Percentiles rank a stretch among this genome's conserved stretches.
These are phyloP conservation scores for Haemorhous mexicanus DNA, from an alignment of 2,113 vertebrate species.

Conservation along the genomic window DNA sequence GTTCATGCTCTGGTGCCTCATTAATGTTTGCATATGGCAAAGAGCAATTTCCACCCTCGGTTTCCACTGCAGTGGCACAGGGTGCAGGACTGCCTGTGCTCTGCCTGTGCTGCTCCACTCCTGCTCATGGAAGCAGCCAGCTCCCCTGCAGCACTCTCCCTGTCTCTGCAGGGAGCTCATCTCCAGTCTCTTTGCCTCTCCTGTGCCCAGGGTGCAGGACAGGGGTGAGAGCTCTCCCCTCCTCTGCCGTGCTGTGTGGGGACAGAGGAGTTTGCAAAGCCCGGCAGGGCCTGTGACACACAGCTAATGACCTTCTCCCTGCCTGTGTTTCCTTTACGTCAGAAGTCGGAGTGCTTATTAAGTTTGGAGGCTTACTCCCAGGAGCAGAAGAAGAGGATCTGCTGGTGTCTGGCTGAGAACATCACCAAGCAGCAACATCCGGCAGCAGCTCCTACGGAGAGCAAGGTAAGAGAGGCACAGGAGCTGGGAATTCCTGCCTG, in stretches of 20 bases:
- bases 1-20: background rate
- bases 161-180: background rate
- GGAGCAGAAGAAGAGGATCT: conserved; percentile 94
- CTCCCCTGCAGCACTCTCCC: background rate
- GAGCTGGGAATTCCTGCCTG: accelerated
- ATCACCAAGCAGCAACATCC: conserved; percentile 90
- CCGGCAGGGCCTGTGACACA: conserved; percentile 14
- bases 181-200: background rate
- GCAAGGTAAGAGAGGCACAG: conserved; percentile 79
- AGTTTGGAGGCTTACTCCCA: conserved; percentile 92
- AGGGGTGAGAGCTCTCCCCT: background rate
- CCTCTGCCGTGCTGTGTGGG: background rate
- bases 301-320: conserved; percentile 60
- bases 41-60: background rate
- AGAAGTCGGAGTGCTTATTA: conserved; percentile 96
- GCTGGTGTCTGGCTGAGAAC: conserved; percentile 93
- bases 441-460: conserved; percentile 63
- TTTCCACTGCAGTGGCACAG: background rate
- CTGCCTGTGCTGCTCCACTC: background rate
- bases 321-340: conserved; percentile 71
- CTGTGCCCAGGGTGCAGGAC: background rate
- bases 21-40: background rate
- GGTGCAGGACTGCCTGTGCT: background rate
- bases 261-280: conserved; percentile 39
- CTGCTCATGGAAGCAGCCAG: background rate